Conservation (phyloP, 2,888 invertebrate genomes). For the Diachrysia chrysitis region DNA sequence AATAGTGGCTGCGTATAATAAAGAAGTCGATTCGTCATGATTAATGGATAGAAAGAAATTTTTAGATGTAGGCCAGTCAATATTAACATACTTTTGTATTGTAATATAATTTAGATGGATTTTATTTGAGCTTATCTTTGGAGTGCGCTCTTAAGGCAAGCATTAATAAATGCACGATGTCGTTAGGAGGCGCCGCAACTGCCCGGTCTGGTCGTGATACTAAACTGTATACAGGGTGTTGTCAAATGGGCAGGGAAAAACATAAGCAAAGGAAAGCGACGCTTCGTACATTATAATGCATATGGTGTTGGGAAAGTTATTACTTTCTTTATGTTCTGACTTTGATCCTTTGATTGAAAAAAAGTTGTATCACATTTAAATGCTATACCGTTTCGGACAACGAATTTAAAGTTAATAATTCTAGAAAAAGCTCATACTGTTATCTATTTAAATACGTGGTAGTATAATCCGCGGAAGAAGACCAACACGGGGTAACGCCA, state of each 20-base stretch:
- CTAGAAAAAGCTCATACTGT: no score
- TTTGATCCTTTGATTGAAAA: no score
- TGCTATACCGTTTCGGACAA: no score
- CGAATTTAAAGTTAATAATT: no score
- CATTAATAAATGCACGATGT: constrained; percentile 70
- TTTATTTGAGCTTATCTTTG: constrained; percentile 40
- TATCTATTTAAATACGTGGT: no score
- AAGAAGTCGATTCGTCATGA: constrained; percentile 20
- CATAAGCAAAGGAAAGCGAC: constrained; percentile 26
- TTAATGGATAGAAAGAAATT: constrained; percentile 39
- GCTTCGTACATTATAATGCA: constrained; percentile 18
- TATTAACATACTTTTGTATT: constrained; percentile 29
- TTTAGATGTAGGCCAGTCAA: constrained; percentile 15
- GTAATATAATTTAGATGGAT: constrained; percentile 38
- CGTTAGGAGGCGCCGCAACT: constrained; percentile 67
- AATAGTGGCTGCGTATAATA: constrained; percentile 8
- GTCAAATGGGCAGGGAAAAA: constrained; percentile 53
- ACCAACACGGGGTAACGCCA: no score
- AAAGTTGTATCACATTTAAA: no score
- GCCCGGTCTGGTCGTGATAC: constrained; percentile 58
- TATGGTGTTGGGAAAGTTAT: no score
- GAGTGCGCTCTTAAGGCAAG: constrained; percentile 56
- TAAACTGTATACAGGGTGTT: constrained; percentile 54
- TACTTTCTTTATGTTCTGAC: no score
- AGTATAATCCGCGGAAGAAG: no score